These are phyloP conservation scores for Drosophila formosana DNA, from an alignment of 2,888 invertebrate species.

Conservation along the genomic window DNA sequence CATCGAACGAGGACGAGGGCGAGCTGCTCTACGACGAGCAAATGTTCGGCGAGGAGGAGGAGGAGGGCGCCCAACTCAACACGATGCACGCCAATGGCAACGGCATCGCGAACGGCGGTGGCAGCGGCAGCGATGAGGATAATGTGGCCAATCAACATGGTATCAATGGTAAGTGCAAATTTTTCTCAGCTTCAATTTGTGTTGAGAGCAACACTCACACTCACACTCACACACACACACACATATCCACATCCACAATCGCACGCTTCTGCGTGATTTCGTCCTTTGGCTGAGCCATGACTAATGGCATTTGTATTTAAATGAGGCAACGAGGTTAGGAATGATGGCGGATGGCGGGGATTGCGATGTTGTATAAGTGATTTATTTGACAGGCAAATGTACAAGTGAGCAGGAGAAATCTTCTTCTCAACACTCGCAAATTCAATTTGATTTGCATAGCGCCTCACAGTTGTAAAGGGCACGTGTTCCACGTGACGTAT, in stretches of 20 bases:
- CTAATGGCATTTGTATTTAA: conserved; percentile 74
- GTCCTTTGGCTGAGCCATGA: conserved; percentile 33
- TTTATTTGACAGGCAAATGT: conserved; percentile 53
- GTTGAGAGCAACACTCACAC: conserved; percentile 2
- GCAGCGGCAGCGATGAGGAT: conserved; percentile 54
- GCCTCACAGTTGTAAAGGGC: conserved; percentile 10
- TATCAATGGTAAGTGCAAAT: conserved; percentile 81
- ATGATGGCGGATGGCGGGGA: background rate
- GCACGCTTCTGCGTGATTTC: conserved; percentile 41
- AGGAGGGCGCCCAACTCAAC: conserved; percentile 70
- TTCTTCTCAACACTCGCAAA: conserved; percentile 35
- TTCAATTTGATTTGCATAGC: conserved; percentile 55
- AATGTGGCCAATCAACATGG: conserved; percentile 77
- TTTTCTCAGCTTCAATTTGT: conserved; percentile 6
- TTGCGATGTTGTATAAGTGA: conserved; percentile 36
- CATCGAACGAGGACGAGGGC: conserved; percentile 83
- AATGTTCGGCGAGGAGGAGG: conserved; percentile 80
- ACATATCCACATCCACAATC: background rate
- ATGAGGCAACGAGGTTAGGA: conserved; percentile 31
- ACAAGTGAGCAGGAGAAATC: conserved; percentile 16
- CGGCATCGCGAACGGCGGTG: background rate
- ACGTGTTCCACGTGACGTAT: conserved; percentile 37
- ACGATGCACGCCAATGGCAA: conserved; percentile 53
- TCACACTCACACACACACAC: conserved; percentile 9
- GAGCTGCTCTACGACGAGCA: conserved; percentile 82